These are phyloP conservation scores for Typhlichthys eigenmanni DNA, from an alignment of 2,797 vertebrate species.

Conservation along the genomic window DNA sequence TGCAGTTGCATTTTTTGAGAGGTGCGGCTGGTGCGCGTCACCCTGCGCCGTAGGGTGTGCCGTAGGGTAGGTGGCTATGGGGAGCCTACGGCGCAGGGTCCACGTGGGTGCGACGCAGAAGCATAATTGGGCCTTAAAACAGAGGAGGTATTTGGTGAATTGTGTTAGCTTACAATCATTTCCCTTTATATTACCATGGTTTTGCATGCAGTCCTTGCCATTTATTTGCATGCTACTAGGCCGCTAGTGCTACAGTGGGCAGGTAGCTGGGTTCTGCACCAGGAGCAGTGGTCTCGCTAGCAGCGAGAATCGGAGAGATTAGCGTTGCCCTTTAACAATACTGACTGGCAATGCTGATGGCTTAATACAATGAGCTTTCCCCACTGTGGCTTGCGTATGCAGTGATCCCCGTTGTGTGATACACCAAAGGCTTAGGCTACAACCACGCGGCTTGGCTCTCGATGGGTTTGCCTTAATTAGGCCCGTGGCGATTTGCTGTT, in stretches of 20 bases:
- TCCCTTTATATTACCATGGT: no score
- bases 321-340: slow-evolving; percentile 43
- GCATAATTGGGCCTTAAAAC: no score
- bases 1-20: no score
- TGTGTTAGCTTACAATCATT: no score
- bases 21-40: no score
- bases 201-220: no score
- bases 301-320: slow-evolving; percentile 39
- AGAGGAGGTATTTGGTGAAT: no score
- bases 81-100: no score
- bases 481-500: slow-evolving; percentile 34
- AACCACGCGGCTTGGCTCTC: slow-evolving; percentile 43
- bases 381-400: slow-evolving; percentile 29
- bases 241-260: not conserved
- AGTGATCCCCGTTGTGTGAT: slow-evolving; percentile 50
- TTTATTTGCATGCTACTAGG: no score
- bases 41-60: no score
- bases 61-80: no score
- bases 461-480: slow-evolving; percentile 50
- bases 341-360: slow-evolving; percentile 36
- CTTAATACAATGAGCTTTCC: slow-evolving; percentile 34
- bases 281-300: slow-evolving; percentile 1
- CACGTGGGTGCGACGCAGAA: no score
- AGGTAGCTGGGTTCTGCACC: not conserved
- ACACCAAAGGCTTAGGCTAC: slow-evolving; percentile 32